Evolutionary conservation across 2,888 invertebrate genomes (phyloP).

Genomic region (Choristoneura rosaceana): DNA sequence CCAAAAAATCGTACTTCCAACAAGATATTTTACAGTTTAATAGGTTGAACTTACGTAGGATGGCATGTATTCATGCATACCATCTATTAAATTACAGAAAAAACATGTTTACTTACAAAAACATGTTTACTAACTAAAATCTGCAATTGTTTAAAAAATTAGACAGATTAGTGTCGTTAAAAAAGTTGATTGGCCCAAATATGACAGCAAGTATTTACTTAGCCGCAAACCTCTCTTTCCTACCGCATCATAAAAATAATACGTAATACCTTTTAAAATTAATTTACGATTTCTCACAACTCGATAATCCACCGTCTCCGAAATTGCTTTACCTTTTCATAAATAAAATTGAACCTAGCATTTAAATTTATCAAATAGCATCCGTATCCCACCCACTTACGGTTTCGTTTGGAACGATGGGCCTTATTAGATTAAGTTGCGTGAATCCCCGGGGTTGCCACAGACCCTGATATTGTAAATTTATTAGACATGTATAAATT

Average conservation of each 20-base stretch:
- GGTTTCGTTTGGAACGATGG: constrained; percentile 17
- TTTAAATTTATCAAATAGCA: constrained; percentile 1
- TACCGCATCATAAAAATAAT: neutral
- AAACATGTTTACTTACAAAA: no score
- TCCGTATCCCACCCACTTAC: constrained; percentile 9
- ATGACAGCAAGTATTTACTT: no score
- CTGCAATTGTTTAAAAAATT: no score
- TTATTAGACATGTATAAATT: constrained; percentile 31
- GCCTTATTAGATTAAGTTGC: constrained; percentile 16
- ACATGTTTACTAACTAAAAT: no score
- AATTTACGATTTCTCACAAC: constrained; percentile 15
- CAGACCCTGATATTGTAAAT: constrained; percentile 30
- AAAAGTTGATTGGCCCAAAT: no score
- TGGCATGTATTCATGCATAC: no score
- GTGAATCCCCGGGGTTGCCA: constrained; percentile 19
- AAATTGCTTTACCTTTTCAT: constrained; percentile 22
- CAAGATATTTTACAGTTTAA: no score
- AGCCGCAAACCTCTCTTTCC: neutral
- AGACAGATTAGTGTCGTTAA: no score
- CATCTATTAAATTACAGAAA: no score
- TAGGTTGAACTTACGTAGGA: no score
- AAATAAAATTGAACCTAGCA: constrained; percentile 20
- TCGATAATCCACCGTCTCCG: constrained; percentile 17
- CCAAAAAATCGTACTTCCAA: no score
- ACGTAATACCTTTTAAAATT: constrained; percentile 12